phyloP scores from a whole-genome alignment of 2,888 invertebrate species.

The Rhopalosiphum nymphaeae region DNA sequence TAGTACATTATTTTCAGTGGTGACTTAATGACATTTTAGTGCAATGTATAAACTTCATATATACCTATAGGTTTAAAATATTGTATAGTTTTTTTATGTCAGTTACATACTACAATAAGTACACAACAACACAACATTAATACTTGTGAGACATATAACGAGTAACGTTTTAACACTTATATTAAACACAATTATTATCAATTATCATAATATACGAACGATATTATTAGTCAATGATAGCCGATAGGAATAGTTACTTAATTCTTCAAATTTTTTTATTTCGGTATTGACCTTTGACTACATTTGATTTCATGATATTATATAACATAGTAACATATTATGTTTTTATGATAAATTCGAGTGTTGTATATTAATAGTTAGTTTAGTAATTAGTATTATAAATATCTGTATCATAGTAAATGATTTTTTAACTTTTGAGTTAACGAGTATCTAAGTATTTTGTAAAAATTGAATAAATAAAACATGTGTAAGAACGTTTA shows the following conservation, averaged over 20 bases:
- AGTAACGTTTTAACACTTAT: background rate
- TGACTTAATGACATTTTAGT: background rate
- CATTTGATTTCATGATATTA: background rate
- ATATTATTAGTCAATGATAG: constrained; percentile 9
- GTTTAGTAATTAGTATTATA: background rate
- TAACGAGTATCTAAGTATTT: background rate
- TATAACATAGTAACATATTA: constrained; percentile 6
- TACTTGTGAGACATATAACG: background rate
- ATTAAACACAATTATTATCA: constrained; percentile 44
- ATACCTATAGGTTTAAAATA: background rate
- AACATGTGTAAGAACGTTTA: background rate
- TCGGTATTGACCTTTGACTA: constrained; percentile 9
- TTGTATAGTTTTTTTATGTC: background rate
- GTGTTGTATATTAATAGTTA: background rate
- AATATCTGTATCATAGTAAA: background rate
- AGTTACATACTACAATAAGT: background rate
- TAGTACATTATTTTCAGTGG: background rate
- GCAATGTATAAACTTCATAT: background rate
- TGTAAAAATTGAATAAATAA: background rate
- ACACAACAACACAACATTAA: background rate
- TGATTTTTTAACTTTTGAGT: background rate
- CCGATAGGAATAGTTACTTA: background rate
- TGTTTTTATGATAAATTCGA: background rate
- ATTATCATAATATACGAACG: constrained; percentile 1
- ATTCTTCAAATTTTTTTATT: background rate